Evolutionary conservation across 1,140 invertebrate species (phyloP).

Genomic region (Lithobius niger): DNA sequence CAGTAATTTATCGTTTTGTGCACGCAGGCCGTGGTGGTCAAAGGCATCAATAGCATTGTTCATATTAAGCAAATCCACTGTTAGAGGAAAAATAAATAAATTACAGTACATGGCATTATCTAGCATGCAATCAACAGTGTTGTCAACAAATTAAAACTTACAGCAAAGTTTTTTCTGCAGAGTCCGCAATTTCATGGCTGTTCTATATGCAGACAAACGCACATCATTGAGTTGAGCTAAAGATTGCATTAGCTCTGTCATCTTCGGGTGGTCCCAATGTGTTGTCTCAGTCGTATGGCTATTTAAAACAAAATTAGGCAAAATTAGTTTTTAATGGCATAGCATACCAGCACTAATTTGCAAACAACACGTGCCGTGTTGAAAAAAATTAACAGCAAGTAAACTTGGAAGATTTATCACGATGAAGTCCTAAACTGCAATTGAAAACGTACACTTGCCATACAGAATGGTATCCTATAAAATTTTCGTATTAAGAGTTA

Average conservation of each 20-base stretch:
- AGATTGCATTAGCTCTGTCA: conserved; percentile 84
- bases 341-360: too few relatives aligned
- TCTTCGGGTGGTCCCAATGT: conserved; percentile 96
- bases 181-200: conserved; percentile 91
- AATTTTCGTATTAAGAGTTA: too few relatives aligned
- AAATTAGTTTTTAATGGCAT: conserved; percentile 18
- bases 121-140: too few relatives aligned
- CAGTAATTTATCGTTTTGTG: conserved; percentile 85
- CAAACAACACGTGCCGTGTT: too few relatives aligned
- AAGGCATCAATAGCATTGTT: conserved; percentile 79
- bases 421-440: too few relatives aligned
- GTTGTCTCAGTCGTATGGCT: conserved; percentile 89
- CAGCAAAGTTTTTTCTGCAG: conserved; percentile 80
- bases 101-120: neutral
- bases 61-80: conserved; percentile 76
- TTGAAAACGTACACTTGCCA: too few relatives aligned
- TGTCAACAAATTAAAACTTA: conserved; percentile 48
- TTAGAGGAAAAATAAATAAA: conserved; percentile 29
- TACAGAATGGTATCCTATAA: too few relatives aligned
- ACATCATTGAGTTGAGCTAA: conserved; percentile 90
- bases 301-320: too few relatives aligned
- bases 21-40: conserved; percentile 80
- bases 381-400: too few relatives aligned
- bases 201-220: conserved; percentile 94
- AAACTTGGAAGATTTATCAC: too few relatives aligned